Conservation (phyloP, 2,888 invertebrate genomes). For the Plagodis dolabraria region DNA sequence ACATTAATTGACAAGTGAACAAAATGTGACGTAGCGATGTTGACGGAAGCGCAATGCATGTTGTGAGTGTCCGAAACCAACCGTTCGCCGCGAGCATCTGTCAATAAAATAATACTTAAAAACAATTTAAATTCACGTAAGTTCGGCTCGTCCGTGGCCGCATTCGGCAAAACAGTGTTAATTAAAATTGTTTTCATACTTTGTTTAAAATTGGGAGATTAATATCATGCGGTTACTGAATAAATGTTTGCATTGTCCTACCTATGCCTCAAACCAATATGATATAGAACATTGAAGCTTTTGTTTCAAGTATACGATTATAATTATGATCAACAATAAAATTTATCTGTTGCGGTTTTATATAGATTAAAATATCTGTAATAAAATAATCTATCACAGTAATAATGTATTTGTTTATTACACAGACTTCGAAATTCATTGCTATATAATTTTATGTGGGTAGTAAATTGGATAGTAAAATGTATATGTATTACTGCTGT, state of each 20-base stretch:
- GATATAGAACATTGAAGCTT: constrained; percentile 44
- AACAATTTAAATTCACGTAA: constrained; percentile 64
- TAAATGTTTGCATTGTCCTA: constrained; percentile 64
- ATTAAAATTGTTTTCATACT: constrained; percentile 74
- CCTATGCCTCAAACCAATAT: constrained; percentile 44
- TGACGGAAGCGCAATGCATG: constrained; percentile 60
- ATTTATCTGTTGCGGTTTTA: constrained; percentile 31
- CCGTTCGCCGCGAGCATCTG: constrained; percentile 42
- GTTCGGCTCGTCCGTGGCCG: constrained; percentile 52
- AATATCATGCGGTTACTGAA: constrained; percentile 70
- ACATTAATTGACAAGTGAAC: constrained; percentile 80
- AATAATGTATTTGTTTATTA: constrained; percentile 29
- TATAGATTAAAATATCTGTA: constrained; percentile 31
- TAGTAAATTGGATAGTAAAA: constrained; percentile 28
- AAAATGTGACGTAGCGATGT: constrained; percentile 70
- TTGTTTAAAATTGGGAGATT: constrained; percentile 63
- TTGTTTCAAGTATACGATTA: constrained; percentile 37
- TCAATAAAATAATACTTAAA: constrained; percentile 54
- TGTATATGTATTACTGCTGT: constrained; percentile 21
- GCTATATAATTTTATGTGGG: constrained; percentile 25
- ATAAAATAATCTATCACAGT: constrained; percentile 33
- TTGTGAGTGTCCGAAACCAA: constrained; percentile 39
- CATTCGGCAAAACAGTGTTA: constrained; percentile 61
- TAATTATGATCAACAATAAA: constrained; percentile 36
- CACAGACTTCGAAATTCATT: constrained; percentile 24